Percentiles rank a stretch among this genome's conserved stretches.
Evolutionary conservation across 2,888 invertebrate species (phyloP).

Genomic region (Rhagonycha lutea): DNA sequence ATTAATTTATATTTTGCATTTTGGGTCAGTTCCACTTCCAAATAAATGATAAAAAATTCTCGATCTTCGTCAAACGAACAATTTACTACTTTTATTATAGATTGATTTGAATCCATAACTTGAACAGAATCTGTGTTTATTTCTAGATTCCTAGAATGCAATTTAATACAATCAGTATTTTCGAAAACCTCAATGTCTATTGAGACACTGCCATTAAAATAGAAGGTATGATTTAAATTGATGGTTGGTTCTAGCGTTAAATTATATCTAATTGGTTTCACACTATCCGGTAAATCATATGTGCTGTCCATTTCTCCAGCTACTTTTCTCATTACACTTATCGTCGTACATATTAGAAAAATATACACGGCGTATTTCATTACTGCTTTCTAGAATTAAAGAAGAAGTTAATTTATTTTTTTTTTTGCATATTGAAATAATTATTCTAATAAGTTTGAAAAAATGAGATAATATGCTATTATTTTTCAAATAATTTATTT

Average conservation of each 20-base stretch:
- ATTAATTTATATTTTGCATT: background rate
- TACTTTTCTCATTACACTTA: background rate
- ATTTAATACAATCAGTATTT: conserved; percentile 12
- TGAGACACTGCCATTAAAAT: conserved; percentile 20
- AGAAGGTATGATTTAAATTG: background rate
- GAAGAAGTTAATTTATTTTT: no score
- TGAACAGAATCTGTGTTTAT: background rate
- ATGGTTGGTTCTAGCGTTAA: conserved; percentile 21
- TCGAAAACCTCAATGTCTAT: conserved; percentile 8
- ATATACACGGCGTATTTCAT: background rate
- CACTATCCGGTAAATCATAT: conserved; percentile 17
- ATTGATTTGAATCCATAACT: background rate
- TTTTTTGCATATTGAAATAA: no score
- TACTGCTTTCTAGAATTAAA: background rate
- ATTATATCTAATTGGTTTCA: conserved; percentile 11
- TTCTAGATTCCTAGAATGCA: conserved; percentile 12
- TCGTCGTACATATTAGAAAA: background rate
- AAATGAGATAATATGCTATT: no score
- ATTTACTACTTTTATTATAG: background rate
- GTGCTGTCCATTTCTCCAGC: background rate
- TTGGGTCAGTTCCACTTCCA: background rate
- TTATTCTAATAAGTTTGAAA: no score
- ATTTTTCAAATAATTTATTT: no score
- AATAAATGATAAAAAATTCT: conserved; percentile 14
- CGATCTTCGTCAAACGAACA: background rate